These are phyloP conservation scores for Hipparchia semele DNA, from an alignment of 2,888 invertebrate genomes.

Conservation along the genomic window DNA sequence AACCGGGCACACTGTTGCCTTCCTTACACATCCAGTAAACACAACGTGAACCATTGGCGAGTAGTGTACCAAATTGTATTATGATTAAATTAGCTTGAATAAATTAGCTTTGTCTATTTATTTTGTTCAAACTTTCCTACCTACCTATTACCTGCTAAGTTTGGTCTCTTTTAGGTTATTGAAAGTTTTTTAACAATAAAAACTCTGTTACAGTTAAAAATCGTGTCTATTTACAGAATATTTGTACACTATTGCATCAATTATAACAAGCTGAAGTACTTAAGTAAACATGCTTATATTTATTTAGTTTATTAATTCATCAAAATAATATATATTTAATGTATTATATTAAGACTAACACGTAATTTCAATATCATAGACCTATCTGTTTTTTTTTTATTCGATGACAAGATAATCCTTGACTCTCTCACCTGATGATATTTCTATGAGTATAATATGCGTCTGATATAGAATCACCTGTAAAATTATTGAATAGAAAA, in stretches of 20 bases:
- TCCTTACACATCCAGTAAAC: no score
- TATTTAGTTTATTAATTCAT: background rate
- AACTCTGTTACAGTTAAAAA: slow-evolving; percentile 3
- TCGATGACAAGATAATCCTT: no score
- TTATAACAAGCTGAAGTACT: background rate
- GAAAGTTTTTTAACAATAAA: background rate
- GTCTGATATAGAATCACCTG: no score
- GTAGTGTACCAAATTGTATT: background rate
- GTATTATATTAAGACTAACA: background rate
- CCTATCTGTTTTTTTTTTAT: no score
- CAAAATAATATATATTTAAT: background rate
- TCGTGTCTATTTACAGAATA: slow-evolving; percentile 17
- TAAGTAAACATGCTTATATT: background rate
- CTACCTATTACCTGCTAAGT: no score
- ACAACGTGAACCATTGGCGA: no score
- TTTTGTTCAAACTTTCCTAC: no score
- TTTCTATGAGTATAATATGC: no score
- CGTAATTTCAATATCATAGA: background rate
- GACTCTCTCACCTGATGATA: no score
- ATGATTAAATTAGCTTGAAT: background rate
- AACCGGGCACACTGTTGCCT: no score
- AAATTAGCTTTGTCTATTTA: background rate
- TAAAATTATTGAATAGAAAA: no score
- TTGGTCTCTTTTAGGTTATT: background rate
- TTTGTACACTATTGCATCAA: background rate